A percentile compares a stretch with the other conserved stretches of the same genome.
Conservation (phyloP, 2,888 invertebrate species). For the Antheraea yamamai region DNA sequence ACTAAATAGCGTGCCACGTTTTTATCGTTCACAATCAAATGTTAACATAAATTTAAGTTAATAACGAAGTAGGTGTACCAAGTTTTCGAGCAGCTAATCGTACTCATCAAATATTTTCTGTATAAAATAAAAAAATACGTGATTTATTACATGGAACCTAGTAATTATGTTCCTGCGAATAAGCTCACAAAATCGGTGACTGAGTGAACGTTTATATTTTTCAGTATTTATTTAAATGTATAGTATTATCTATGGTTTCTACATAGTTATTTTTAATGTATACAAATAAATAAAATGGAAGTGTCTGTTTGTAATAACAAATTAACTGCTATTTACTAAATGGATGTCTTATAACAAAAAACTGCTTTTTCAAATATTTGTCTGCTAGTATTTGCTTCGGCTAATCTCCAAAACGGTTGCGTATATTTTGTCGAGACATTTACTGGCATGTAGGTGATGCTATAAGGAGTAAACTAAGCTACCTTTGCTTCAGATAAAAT, state of each 20-base stretch:
- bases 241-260: background rate
- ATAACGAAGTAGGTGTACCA: background rate
- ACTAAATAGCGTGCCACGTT: background rate
- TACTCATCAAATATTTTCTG: background rate
- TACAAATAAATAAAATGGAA: no score
- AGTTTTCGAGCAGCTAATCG: background rate
- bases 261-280: background rate
- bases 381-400: no score
- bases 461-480: no score
- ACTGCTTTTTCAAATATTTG: no score
- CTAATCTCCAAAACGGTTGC: no score
- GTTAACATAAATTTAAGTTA: constrained; percentile 12
- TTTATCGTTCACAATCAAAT: background rate
- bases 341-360: no score
- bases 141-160: background rate
- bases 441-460: no score
- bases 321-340: no score
- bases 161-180: background rate
- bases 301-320: no score
- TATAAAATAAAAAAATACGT: background rate
- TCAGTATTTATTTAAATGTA: background rate
- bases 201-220: background rate
- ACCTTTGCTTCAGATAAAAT: no score
- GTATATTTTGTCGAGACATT: no score
- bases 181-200: background rate